Evolutionary conservation across 2,797 vertebrate species (phyloP).

Genomic region (Acanthurus leucopareius): DNA sequence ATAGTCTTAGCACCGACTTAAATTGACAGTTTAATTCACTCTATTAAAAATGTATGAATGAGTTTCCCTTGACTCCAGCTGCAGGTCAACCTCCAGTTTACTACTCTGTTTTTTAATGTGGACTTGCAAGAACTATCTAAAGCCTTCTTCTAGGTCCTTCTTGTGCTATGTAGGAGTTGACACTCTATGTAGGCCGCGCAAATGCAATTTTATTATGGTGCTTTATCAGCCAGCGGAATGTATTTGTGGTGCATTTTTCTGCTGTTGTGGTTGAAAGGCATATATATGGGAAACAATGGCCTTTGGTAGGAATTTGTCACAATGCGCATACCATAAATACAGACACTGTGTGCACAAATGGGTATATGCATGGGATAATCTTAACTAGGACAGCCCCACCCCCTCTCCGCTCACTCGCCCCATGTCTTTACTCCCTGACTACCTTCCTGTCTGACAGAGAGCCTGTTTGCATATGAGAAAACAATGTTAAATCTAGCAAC

Average conservation of each 20-base stretch:
- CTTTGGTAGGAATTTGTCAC: slow-evolving; percentile 49
- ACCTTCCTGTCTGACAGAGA: slow-evolving; percentile 15
- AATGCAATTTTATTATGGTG: slow-evolving; percentile 2
- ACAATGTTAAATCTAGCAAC: slow-evolving; percentile 59
- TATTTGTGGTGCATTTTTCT: slow-evolving; percentile 22
- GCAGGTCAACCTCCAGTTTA: not conserved
- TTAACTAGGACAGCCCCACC: slow-evolving; percentile 54
- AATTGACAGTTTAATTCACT: not conserved
- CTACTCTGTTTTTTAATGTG: not conserved
- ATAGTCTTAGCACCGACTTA: not conserved
- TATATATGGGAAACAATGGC: slow-evolving; percentile 38
- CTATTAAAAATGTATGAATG: not conserved
- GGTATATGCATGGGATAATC: slow-evolving; percentile 27
- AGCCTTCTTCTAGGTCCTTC: slow-evolving; percentile 10
- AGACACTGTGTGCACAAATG: slow-evolving; percentile 3
- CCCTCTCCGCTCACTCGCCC: slow-evolving; percentile 6
- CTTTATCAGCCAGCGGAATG: slow-evolving; percentile 26
- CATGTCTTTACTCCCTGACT: slow-evolving; percentile 14
- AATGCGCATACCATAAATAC: slow-evolving; percentile 46
- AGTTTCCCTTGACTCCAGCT: slow-evolving; percentile 7
- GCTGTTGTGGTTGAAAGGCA: not conserved
- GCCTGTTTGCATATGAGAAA: slow-evolving; percentile 53
- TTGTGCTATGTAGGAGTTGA: slow-evolving; percentile 6
- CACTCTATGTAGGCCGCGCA: slow-evolving; percentile 33
- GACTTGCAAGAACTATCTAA: slow-evolving; percentile 39